Conservation (phyloP, 2,888 invertebrate species). For the Ophioninae sp. region DNA sequence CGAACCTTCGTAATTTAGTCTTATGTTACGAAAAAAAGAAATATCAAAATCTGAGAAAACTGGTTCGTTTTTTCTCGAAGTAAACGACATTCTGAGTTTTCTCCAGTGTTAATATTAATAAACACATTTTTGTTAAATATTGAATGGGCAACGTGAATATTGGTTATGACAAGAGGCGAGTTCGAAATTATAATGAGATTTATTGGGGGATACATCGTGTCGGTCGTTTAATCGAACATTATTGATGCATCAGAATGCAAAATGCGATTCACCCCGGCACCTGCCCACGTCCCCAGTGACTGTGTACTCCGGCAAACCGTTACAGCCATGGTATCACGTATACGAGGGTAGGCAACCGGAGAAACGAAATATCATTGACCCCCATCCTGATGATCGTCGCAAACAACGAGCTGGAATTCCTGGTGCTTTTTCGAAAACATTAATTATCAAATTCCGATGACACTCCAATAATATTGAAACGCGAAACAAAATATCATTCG, state of each 20-base stretch:
- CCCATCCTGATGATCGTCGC: conserved; percentile 19
- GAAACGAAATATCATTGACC: conserved; percentile 45
- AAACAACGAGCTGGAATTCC: conserved; percentile 1
- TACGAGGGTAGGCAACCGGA: background rate
- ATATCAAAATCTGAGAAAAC: too few relatives aligned
- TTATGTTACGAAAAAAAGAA: too few relatives aligned
- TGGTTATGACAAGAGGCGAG: conserved; percentile 11
- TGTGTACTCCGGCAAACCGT: conserved; percentile 16
- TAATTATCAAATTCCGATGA: conserved; percentile 24
- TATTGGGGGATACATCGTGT: conserved; percentile 33
- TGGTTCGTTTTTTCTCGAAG: too few relatives aligned
- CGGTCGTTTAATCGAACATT: conserved; percentile 41
- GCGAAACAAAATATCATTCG: conserved; percentile 20
- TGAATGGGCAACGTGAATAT: conserved; percentile 27
- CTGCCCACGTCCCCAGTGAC: conserved; percentile 38
- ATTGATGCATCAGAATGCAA: conserved; percentile 51
- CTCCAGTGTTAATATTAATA: background rate
- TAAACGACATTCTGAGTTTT: background rate
- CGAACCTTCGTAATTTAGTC: too few relatives aligned
- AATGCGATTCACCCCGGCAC: conserved; percentile 47
- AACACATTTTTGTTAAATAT: conserved; percentile 20
- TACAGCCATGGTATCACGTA: background rate
- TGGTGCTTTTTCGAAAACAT: background rate
- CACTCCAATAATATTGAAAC: conserved; percentile 21
- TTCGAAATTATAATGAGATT: conserved; percentile 42